Percentiles rank a stretch among this genome's conserved stretches.
These are phyloP conservation scores for Brachionus rotundiformis DNA, from an alignment of 1,140 invertebrate species.

Conservation along the genomic window DNA sequence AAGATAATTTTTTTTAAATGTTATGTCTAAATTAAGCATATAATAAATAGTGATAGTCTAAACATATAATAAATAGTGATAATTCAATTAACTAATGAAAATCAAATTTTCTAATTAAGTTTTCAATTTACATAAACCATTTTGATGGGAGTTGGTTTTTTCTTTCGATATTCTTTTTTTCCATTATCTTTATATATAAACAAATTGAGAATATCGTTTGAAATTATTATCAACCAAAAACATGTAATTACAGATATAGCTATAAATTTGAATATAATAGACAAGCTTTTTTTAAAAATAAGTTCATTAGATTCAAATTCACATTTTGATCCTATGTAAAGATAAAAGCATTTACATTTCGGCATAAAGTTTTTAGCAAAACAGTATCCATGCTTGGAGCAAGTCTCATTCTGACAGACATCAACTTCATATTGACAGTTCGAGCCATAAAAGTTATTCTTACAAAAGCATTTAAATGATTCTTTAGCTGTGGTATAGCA, in stretches of 20 bases:
- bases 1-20: no score
- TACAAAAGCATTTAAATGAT: background rate
- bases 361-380: background rate
- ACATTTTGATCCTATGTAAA: background rate
- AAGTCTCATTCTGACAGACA: background rate
- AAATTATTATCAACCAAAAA: background rate
- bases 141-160: background rate
- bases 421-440: background rate
- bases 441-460: background rate
- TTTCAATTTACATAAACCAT: background rate
- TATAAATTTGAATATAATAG: background rate
- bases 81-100: no score
- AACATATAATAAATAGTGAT: no score
- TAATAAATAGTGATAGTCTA: no score
- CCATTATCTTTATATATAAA: background rate
- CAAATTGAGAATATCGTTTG: background rate
- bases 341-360: constrained; percentile 33
- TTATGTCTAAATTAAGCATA: no score
- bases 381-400: background rate
- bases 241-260: background rate
- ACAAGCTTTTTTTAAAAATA: background rate
- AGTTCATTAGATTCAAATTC: background rate
- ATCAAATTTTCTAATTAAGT: no score
- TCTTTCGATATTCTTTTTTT: background rate
- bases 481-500: background rate